phyloP scores from a whole-genome alignment of 1,140 invertebrate species.

The Oryzaephilus surinamensis region DNA sequence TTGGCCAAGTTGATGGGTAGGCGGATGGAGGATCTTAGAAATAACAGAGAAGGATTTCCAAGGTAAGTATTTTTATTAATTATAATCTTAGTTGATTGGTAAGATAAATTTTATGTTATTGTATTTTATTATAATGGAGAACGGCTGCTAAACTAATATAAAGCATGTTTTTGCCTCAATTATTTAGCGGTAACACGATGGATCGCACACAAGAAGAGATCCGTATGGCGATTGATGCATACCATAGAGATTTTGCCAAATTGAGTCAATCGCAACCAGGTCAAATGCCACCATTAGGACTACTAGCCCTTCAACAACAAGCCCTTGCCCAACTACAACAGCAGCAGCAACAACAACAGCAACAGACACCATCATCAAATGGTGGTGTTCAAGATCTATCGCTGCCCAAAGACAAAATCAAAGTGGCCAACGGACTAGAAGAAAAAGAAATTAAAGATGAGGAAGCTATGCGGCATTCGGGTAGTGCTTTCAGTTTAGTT shows the following conservation, averaged over 20 bases:
- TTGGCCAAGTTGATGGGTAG: slow-evolving; percentile 83
- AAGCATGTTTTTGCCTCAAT: slow-evolving; percentile 70
- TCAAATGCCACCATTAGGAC: slow-evolving; percentile 46
- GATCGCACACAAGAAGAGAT: slow-evolving; percentile 77
- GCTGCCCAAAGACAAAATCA: slow-evolving; percentile 63
- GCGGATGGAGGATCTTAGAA: slow-evolving; percentile 58
- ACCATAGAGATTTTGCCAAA: slow-evolving; percentile 82
- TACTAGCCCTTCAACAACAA: slow-evolving; percentile 64
- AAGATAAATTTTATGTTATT: slow-evolving; percentile 19
- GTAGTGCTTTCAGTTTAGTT: slow-evolving; percentile 75
- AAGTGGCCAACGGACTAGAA: slow-evolving; percentile 59
- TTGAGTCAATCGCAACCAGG: slow-evolving; percentile 56
- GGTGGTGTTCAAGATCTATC: slow-evolving; percentile 75
- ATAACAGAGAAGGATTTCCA: slow-evolving; percentile 57
- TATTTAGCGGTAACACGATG: slow-evolving; percentile 55
- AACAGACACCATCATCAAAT: slow-evolving; percentile 37
- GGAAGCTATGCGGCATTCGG: slow-evolving; percentile 61
- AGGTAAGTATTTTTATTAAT: slow-evolving; percentile 43
- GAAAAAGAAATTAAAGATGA: slow-evolving; percentile 35
- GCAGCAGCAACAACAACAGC: slow-evolving; percentile 38
- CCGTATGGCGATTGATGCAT: slow-evolving; percentile 80
- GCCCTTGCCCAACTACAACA: slow-evolving; percentile 47
- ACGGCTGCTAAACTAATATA: slow-evolving; percentile 56
- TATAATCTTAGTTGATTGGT: not conserved
- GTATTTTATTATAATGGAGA: too few species aligned